These are phyloP conservation scores for Apteryx mantelli DNA, from an alignment of 2,113 vertebrate species.

Conservation along the genomic window DNA sequence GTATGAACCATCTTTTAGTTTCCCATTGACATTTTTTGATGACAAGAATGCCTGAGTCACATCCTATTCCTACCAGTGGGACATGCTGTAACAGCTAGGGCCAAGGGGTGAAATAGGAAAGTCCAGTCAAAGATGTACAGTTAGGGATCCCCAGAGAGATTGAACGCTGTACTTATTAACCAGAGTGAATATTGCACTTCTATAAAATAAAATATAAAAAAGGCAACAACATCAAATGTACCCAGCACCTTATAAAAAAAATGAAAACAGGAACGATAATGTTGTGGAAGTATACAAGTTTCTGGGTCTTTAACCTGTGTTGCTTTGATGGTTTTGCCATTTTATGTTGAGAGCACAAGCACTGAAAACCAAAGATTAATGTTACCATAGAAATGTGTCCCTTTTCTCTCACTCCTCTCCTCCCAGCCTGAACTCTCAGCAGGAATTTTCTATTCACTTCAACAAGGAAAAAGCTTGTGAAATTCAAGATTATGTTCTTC, in stretches of 20 bases:
- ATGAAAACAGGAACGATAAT: neutral
- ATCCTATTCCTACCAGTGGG: neutral
- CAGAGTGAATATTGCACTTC: neutral
- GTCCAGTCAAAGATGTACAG: neutral
- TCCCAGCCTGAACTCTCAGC: neutral
- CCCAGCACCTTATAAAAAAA: neutral
- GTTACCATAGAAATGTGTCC: neutral
- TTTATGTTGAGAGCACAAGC: neutral
- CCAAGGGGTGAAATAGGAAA: neutral
- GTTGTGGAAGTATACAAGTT: neutral
- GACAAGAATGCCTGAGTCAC: neutral
- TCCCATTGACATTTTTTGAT: neutral
- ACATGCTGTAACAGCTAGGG: neutral
- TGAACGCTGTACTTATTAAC: neutral
- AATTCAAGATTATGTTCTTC: constrained; percentile 31
- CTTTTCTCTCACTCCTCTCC: neutral
- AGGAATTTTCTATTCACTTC: neutral
- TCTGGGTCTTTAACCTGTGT: neutral
- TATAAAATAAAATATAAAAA: neutral
- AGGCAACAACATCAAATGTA: neutral
- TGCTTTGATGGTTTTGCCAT: neutral
- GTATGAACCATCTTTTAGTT: neutral
- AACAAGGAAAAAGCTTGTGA: neutral
- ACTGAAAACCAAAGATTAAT: constrained; percentile 3
- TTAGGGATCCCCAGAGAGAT: neutral